Conservation (phyloP, 2,888 invertebrate genomes). For the Octodonta nipae region DNA sequence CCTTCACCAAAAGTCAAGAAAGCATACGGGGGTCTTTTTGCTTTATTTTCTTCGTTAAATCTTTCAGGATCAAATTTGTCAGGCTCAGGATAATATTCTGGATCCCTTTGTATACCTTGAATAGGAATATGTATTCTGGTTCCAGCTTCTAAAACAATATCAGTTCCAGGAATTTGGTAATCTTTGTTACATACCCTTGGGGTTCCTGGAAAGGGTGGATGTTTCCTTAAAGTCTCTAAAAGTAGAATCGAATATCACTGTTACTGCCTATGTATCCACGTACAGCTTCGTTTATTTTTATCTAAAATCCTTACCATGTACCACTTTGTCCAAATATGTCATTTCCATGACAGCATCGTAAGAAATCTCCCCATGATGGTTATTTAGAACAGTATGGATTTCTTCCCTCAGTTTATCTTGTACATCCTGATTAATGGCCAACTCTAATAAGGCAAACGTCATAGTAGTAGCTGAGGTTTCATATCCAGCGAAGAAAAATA, state of each 20-base stretch:
- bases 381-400: constrained; percentile 13
- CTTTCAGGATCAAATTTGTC: constrained; percentile 20
- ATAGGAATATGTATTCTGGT: constrained; percentile 26
- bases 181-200: constrained; percentile 17
- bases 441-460: constrained; percentile 20
- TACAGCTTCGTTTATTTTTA: neutral
- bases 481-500: constrained; percentile 21
- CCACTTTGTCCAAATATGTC: neutral
- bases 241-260: too few relatives aligned
- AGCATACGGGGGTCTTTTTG: constrained; percentile 12
- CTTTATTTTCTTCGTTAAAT: constrained; percentile 18
- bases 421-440: constrained; percentile 16
- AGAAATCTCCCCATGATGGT: constrained; percentile 7
- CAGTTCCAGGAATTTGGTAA: constrained; percentile 25
- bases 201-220: constrained; percentile 24
- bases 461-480: constrained; percentile 21
- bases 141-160: constrained; percentile 27
- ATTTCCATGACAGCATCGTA: constrained; percentile 1
- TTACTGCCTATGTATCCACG: too few relatives aligned
- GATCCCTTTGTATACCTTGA: constrained; percentile 17
- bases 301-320: neutral
- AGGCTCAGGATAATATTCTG: constrained; percentile 21
- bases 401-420: constrained; percentile 18
- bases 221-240: constrained; percentile 31
- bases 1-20: constrained; percentile 31